phyloP scores from a whole-genome alignment of 2,113 vertebrate genomes.

The Pygoscelis antarcticus region DNA sequence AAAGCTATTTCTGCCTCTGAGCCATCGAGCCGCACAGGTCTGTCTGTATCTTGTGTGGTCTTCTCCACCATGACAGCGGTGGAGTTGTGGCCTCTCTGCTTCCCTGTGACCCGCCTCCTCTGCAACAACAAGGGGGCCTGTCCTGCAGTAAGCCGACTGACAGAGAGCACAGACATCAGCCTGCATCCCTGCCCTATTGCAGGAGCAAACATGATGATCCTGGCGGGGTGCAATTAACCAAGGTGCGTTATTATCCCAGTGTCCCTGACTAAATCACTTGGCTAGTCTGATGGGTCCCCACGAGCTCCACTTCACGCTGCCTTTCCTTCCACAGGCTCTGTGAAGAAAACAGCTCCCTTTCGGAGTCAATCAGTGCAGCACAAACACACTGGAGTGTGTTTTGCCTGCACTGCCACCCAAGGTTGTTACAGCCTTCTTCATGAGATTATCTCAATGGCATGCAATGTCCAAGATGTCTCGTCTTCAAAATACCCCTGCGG shows the following conservation, averaged over 20 bases:
- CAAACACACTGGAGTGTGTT: not conserved
- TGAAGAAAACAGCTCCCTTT: not conserved
- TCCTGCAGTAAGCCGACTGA: not conserved
- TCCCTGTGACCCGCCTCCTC: not conserved
- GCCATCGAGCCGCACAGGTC: too few species aligned
- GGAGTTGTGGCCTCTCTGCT: not conserved
- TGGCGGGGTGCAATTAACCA: fast-evolving
- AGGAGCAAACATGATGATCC: not conserved
- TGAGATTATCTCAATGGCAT: not conserved
- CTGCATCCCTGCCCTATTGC: not conserved
- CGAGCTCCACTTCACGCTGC: not conserved
- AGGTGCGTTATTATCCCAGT: not conserved
- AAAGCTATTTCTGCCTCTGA: not conserved
- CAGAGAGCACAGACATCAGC: not conserved
- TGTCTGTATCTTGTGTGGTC: not conserved
- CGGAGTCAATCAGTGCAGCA: not conserved
- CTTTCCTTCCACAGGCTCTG: not conserved
- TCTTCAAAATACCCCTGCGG: not conserved
- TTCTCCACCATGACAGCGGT: not conserved
- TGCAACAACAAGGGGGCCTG: not conserved
- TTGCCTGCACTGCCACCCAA: not conserved
- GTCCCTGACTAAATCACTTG: not conserved
- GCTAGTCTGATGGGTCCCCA: not conserved
- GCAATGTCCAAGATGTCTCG: not conserved
- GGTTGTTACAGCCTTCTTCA: not conserved